Evolutionary conservation across 1,140 invertebrate species (phyloP).

Genomic region (Lepidurus couesii): DNA sequence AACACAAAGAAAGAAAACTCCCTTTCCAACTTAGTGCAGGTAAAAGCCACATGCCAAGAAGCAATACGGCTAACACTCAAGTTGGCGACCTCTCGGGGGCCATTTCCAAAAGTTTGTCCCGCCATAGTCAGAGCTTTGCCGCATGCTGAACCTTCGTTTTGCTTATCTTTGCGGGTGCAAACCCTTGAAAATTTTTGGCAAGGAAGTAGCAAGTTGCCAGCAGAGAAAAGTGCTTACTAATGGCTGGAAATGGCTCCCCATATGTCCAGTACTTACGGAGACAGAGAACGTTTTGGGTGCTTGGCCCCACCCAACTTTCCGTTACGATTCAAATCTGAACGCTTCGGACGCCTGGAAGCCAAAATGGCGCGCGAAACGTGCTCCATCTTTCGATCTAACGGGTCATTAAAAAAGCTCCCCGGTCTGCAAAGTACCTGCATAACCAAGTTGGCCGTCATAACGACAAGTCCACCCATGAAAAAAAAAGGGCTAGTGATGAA

Average conservation of each 20-base stretch:
- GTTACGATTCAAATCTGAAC: no score
- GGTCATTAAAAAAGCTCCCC: no score
- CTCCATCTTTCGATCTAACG: no score
- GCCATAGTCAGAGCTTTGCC: constrained; percentile 1
- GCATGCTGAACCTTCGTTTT: neutral
- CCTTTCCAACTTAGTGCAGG: neutral
- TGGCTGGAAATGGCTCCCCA: neutral
- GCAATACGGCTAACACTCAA: neutral
- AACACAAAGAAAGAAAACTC: neutral
- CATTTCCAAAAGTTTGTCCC: neutral
- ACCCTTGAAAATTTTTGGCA: neutral
- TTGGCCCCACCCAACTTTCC: no score
- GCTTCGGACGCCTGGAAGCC: no score
- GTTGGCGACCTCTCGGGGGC: neutral
- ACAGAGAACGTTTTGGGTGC: no score
- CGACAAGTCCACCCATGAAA: no score
- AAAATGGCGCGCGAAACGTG: no score
- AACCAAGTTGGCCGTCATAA: no score
- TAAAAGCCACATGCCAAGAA: neutral
- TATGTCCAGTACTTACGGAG: no score
- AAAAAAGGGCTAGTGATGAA: no score
- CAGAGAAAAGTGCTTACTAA: neutral
- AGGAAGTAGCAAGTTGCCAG: neutral
- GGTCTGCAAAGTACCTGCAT: no score
- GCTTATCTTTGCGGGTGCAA: constrained; percentile 9